Evolutionary conservation across 2,888 invertebrate species (phyloP), one percentile per base, ranked within the genome.

Genomic region (Drosophila testacea): DNA sequence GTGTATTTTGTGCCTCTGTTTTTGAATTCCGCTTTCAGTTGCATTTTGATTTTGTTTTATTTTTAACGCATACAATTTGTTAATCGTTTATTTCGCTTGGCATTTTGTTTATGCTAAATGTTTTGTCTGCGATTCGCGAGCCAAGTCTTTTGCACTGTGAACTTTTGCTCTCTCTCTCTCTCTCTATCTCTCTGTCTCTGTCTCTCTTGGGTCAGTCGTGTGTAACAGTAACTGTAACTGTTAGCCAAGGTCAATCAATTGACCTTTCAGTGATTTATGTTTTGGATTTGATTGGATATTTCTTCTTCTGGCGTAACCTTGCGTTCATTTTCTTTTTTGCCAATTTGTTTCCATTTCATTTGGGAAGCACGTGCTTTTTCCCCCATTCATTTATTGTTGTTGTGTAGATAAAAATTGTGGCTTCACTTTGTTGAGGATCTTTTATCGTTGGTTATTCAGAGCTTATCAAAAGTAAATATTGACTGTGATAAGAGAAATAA

Each of bases 41-140:
- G 88, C 83, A 83, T 83, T 85, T 79, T 65, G 68, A 69, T 69
- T 66, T 82, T 60, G 61, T 69, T 87, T 84, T 83, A 74, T 84
- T 84, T 84, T 75, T 75, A 81, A 72, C 70, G 57, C 67, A 77
- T 46, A 69, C 67, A 81, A 84, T 66, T 79, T 73, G 77, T 77
- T 85, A 87, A 87, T 85, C 87, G 65, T 44, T 71, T 61, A 22
- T 68, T 39, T 51, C 56, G 60, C 50, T 64, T 63, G 44, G 32
- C 61, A 64, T 77, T 77, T 74, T 77, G 69, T 52, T 70, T 78
- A 62, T 71, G 52, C 27, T 57, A 66, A 78, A 60, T 63, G 59
- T 46, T 60, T 72, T 59, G 56, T 54, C 38, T 44, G 64, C 32
- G 42, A 16, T 63, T 44, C 16, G 54, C 28, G 28, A 46, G 39